These are phyloP conservation scores for Chlorocebus sabaeus DNA, from an alignment of 2,113 vertebrate genomes.

Conservation along the genomic window DNA sequence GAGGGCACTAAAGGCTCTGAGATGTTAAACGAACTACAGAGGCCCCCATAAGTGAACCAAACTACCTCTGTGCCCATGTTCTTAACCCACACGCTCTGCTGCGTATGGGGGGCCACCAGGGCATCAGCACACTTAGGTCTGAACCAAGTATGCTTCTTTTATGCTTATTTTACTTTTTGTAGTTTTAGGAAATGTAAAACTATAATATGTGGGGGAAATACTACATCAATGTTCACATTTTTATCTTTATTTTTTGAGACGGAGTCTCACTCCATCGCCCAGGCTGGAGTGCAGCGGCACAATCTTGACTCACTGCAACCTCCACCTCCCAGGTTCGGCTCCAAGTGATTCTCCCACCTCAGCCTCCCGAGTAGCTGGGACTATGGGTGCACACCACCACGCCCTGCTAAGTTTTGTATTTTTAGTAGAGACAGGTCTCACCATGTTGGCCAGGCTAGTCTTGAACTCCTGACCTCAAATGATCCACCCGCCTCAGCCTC, in stretches of 20 bases:
- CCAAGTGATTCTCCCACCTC: too few species aligned
- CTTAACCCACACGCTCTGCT: too few species aligned
- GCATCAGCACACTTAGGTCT: background rate
- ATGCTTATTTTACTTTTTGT: background rate
- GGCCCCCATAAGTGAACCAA: background rate
- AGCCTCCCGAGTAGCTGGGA: too few species aligned
- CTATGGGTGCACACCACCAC: too few species aligned
- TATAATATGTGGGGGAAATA: background rate
- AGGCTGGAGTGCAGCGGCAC: too few species aligned
- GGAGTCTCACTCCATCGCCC: fast-evolving
- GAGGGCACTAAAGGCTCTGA: background rate
- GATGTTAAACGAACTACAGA: background rate
- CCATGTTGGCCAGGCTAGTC: too few species aligned
- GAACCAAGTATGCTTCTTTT: background rate
- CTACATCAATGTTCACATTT: background rate
- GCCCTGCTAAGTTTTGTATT: too few species aligned
- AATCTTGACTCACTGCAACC: too few species aligned
- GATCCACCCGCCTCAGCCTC: too few species aligned
- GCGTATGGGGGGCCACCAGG: fast-evolving
- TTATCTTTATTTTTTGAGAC: too few species aligned
- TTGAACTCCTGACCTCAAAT: too few species aligned
- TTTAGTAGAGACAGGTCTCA: too few species aligned
- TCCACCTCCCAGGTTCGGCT: fast-evolving
- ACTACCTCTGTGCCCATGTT: background rate
- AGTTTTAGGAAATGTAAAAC: background rate